phyloP scores from a whole-genome alignment of 2,888 invertebrate species.

The Eupithecia subumbrata region DNA sequence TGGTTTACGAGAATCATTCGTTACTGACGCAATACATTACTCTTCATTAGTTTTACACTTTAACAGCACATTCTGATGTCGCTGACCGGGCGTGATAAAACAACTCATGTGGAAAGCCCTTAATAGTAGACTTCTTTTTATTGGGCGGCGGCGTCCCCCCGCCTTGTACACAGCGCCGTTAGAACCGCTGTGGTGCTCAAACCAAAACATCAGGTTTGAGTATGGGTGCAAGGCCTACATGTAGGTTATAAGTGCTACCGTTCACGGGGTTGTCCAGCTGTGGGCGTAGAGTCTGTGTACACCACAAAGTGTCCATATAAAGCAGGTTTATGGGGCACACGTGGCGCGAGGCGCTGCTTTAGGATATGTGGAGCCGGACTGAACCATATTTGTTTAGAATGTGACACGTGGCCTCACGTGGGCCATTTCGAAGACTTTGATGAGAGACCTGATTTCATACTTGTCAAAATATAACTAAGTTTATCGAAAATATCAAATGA shows the following conservation, averaged over 20 bases:
- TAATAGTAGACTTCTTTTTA: conserved; percentile 69
- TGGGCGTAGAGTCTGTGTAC: conserved; percentile 14
- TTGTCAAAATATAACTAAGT: no score
- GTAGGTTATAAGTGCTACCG: background rate
- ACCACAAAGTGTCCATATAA: conserved; percentile 67
- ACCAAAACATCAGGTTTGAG: no score
- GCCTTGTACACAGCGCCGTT: conserved; percentile 15
- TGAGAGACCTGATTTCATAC: no score
- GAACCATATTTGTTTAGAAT: background rate
- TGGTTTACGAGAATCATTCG: conserved; percentile 23
- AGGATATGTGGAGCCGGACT: background rate
- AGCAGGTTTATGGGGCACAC: conserved; percentile 79
- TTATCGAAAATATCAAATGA: background rate
- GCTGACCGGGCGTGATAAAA: conserved; percentile 54
- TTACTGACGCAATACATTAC: conserved; percentile 22
- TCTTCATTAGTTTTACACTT: conserved; percentile 35
- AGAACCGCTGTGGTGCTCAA: conserved; percentile 5
- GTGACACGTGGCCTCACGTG: no score
- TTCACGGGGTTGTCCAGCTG: conserved; percentile 12
- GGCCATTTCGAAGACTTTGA: no score
- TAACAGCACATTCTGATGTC: conserved; percentile 52
- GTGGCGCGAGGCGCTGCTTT: conserved; percentile 62
- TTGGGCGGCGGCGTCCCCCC: conserved; percentile 50
- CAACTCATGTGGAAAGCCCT: conserved; percentile 61
- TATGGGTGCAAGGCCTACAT: no score